A percentile compares a stretch with the other conserved stretches of the same genome.
phyloP scores from a whole-genome alignment of 2,113 vertebrate species.

The Drymodes brunneopygia region DNA sequence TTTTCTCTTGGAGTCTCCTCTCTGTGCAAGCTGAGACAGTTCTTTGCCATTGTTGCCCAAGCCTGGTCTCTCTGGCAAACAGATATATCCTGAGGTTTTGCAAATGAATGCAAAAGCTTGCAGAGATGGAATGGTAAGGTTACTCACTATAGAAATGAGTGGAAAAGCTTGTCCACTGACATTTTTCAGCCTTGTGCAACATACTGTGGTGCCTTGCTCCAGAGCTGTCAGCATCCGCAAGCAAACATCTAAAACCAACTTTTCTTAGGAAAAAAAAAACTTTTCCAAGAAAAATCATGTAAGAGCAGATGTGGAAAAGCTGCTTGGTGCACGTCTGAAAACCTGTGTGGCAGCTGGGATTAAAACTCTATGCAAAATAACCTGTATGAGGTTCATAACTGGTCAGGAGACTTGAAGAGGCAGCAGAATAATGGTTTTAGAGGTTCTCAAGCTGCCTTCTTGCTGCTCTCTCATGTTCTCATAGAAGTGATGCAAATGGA shows the following conservation, averaged over 20 bases:
- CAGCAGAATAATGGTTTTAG: background rate
- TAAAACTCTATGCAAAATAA: constrained; percentile 3
- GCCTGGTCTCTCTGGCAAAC: background rate
- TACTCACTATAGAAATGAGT: background rate
- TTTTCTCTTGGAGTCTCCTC: background rate
- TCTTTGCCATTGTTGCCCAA: background rate
- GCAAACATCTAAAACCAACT: accelerated
- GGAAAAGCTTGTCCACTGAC: background rate
- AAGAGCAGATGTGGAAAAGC: background rate
- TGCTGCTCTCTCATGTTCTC: background rate
- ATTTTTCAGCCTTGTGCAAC: background rate
- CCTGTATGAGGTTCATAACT: background rate
- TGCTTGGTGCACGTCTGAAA: background rate
- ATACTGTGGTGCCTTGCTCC: background rate
- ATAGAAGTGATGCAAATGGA: background rate
- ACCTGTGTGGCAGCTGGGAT: background rate
- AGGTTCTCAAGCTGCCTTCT: background rate
- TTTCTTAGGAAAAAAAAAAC: background rate
- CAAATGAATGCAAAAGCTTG: background rate
- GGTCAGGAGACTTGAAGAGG: background rate
- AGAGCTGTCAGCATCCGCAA: background rate
- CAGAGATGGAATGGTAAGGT: background rate
- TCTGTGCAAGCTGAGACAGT: background rate
- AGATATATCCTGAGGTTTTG: background rate
- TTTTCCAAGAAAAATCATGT: background rate